Evolutionary conservation across 2,113 vertebrate genomes (phyloP), one percentile per base, ranked within the genome.

Genomic region (Sterna hirundo): DNA sequence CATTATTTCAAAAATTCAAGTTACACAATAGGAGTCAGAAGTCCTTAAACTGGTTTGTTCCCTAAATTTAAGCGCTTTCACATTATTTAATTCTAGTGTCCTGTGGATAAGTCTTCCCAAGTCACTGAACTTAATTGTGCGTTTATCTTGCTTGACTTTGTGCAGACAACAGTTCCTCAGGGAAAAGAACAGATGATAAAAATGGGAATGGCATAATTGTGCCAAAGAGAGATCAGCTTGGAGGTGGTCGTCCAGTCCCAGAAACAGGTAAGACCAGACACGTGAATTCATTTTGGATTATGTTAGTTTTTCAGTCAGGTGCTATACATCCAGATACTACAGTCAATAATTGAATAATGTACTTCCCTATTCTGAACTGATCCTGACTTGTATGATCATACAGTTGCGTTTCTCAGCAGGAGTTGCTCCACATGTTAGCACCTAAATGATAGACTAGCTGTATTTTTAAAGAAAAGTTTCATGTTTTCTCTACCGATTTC

Each of bases 241-340:
- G 96, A 94, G 98, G 98, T 70, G 98, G 98, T 82, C 99, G 96
- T 90, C 99, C 99, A 42, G 97, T 94, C 32, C 99, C 99, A 54
- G 99, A 99, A 97, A 98, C 99, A 98, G 99, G 99, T 99, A 89
- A 97, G 76, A 23, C 32, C 8, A 32, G 57, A 21, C 26, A 4
- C 2, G 3, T 54, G 38, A 65, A 83, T 70, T 84, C 12, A 38
- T 70, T 77, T 52, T 25, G 14, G 36, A 22, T 70, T 77, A 29
- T 0, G 0, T 34, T 62, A 16, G 42, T 9, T 83, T 84, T 91
- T 80, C 54, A 58, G 78, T 52, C 49, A 74, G 69, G 21, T 78
- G n/a, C 26, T 55, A 6, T 21, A 91, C 72, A 52, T 83, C 51
- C 30, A 86, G 72, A 10, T 38, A 7, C 30, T 78, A 5, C 17